Evolutionary conservation across 2,888 invertebrate species (phyloP).

Genomic region (Tetragonula carbonaria): DNA sequence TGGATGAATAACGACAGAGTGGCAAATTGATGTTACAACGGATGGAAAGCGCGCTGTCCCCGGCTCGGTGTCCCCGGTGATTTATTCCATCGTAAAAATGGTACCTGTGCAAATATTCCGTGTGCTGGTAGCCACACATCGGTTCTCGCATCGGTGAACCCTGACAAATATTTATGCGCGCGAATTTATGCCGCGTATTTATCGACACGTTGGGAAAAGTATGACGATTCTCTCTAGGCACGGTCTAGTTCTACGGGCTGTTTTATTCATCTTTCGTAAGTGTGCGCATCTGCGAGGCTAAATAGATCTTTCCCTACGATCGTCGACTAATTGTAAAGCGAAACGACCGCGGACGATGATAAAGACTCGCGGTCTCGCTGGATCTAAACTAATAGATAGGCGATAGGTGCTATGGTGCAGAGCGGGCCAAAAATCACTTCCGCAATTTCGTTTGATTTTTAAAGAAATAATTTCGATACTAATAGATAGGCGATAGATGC

Average conservation of each 20-base stretch:
- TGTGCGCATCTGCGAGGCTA: background rate
- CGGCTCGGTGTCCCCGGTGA: constrained; percentile 8
- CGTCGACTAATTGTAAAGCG: constrained; percentile 28
- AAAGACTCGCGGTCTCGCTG: background rate
- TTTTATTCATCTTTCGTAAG: constrained; percentile 26
- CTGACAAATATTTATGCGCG: constrained; percentile 33
- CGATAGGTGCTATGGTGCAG: too few relatives aligned
- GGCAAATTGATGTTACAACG: constrained; percentile 56
- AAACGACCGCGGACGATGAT: constrained; percentile 2
- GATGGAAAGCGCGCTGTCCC: constrained; percentile 34
- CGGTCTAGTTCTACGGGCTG: background rate
- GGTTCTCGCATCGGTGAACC: background rate
- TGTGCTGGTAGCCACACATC: constrained; percentile 3
- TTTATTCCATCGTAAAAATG: constrained; percentile 55
- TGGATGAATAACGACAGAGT: constrained; percentile 57
- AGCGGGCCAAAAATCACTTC: too few relatives aligned
- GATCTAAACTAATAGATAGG: too few relatives aligned
- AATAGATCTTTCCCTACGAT: constrained; percentile 6
- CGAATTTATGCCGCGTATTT: constrained; percentile 13
- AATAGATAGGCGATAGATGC: too few relatives aligned
- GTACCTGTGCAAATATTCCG: constrained; percentile 38
- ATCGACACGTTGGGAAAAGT: constrained; percentile 3
- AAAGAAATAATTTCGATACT: too few relatives aligned
- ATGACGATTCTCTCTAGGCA: constrained; percentile 28
- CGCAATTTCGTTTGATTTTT: too few relatives aligned